These are phyloP conservation scores for Prionailurus bengalensis DNA, from an alignment of 2,113 vertebrate species.

Conservation along the genomic window DNA sequence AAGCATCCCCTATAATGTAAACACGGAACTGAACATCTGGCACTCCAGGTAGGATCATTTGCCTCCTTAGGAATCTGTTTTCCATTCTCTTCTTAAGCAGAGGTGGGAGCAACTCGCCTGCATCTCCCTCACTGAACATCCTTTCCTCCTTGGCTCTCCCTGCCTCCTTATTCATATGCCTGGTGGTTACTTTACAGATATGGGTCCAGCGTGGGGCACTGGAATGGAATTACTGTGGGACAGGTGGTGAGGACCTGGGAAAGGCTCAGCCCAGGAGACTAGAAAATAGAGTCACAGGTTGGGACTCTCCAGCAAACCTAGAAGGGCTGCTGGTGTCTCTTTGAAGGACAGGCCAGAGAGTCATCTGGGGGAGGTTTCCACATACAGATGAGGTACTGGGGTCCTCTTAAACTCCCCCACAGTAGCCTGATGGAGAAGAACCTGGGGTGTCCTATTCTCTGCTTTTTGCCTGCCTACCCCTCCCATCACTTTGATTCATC, in stretches of 20 bases:
- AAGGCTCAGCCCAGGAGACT: not conserved
- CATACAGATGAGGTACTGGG: not conserved
- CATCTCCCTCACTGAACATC: not conserved
- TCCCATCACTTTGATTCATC: not conserved
- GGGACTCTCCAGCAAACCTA: not conserved
- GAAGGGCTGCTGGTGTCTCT: not conserved
- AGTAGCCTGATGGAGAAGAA: not conserved
- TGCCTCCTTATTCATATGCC: not conserved
- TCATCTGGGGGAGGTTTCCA: not conserved
- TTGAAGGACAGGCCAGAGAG: not conserved
- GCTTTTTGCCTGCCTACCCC: not conserved
- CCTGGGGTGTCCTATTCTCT: not conserved
- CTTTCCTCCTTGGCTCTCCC: not conserved
- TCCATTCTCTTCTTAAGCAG: not conserved
- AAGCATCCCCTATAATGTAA: not conserved
- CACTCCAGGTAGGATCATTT: not conserved
- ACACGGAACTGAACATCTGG: not conserved
- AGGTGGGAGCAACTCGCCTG: not conserved
- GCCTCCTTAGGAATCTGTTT: not conserved
- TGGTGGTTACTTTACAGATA: not conserved
- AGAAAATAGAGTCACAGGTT: not conserved
- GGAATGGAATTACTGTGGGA: not conserved
- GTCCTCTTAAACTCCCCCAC: not conserved
- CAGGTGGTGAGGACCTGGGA: not conserved
- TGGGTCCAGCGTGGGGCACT: not conserved